phyloP scores from a whole-genome alignment of 35 echinoderm and acorn worm genomes.

The Holothuria glaberrima region DNA sequence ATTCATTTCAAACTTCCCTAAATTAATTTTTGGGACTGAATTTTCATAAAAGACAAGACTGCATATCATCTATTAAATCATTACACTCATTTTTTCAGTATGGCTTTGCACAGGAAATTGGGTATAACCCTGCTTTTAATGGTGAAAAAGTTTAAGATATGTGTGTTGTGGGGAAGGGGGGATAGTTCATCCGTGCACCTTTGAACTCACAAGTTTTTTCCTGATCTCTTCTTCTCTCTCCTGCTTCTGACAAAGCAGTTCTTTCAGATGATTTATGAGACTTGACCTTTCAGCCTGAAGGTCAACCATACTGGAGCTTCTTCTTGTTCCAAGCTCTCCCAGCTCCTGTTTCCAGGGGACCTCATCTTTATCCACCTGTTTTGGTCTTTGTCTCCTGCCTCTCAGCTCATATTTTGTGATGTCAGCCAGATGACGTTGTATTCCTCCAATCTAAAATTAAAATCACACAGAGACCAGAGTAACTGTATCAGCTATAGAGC shows the following conservation, averaged over 20 bases:
- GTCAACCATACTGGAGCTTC: constrained; percentile 39
- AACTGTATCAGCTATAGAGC: too few relatives aligned
- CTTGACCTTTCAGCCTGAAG: constrained; percentile 45
- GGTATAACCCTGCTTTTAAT: too few relatives aligned
- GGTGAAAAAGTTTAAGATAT: too few relatives aligned
- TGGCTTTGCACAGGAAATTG: too few relatives aligned
- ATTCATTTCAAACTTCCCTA: too few relatives aligned
- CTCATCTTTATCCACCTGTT: background rate
- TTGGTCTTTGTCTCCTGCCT: background rate
- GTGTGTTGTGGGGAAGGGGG: too few relatives aligned
- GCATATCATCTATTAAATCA: too few relatives aligned
- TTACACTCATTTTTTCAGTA: too few relatives aligned
- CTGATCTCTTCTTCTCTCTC: constrained; percentile 50
- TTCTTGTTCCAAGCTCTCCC: background rate
- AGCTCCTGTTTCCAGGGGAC: background rate
- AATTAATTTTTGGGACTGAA: too few relatives aligned
- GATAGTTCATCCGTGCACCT: background rate
- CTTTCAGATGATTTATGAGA: constrained; percentile 10
- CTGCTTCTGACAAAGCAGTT: constrained; percentile 51
- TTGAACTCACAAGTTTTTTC: constrained; percentile 15
- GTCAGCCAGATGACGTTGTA: constrained; percentile 19
- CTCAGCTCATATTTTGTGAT: constrained; percentile 25
- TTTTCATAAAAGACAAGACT: too few relatives aligned
- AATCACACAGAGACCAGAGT: background rate
- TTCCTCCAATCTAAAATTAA: constrained; percentile 4